Conservation (phyloP, 35 echinoderm and acorn worm genomes). For the Apostichopus parvimensis region DNA sequence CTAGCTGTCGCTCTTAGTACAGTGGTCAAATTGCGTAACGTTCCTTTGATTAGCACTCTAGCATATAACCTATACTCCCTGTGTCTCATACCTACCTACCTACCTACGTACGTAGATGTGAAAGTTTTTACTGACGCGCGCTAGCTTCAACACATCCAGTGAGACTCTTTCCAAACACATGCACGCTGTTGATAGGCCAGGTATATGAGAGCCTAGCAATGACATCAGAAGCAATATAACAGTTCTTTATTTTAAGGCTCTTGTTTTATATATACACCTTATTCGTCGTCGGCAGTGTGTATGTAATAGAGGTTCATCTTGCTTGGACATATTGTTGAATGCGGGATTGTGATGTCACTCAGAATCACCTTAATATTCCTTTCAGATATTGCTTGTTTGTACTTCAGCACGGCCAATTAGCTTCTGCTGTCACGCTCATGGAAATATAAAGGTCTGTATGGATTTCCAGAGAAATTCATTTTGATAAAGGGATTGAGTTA, state of each 20-base stretch:
- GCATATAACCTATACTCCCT: not conserved
- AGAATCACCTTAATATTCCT: not conserved
- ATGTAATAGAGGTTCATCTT: not conserved
- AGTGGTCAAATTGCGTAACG: conserved; percentile 48
- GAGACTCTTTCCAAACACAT: not conserved
- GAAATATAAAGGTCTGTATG: not conserved
- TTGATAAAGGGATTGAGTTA: not conserved
- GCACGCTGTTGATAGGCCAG: not conserved
- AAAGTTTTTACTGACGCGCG: not conserved
- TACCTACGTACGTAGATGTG: not conserved
- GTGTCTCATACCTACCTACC: no score
- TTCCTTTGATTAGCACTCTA: conserved; percentile 30
- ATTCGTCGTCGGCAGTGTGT: not conserved
- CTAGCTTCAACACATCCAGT: not conserved
- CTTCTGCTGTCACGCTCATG: not conserved
- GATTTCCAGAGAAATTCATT: not conserved
- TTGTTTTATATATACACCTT: not conserved
- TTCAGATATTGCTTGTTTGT: not conserved
- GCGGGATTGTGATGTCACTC: not conserved
- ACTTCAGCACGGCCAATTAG: not conserved
- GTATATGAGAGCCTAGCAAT: not conserved
- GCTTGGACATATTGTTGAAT: not conserved
- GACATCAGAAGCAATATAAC: not conserved
- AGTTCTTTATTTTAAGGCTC: no score
- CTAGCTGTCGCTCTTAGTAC: conserved; percentile 28